Base-by-base conservation (phyloP, 1,140 invertebrate species). In the Portunus trituberculatus region DNA sequence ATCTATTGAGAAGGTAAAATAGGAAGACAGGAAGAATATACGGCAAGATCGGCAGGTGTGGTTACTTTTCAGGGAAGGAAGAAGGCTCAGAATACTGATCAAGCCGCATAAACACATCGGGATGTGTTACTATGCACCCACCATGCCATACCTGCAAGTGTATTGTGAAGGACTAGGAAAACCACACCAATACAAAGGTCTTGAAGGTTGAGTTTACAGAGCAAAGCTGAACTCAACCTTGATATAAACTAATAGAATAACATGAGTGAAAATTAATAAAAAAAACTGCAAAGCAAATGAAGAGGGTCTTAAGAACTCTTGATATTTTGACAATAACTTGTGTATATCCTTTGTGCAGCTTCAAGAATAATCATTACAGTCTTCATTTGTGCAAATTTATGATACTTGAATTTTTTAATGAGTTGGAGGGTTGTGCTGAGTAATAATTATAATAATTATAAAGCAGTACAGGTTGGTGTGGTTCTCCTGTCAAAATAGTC, bases 1-100 rank as follows among this genome's bases (percentile, higher is more conserved):
- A 59, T 93, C 16, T 90, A 48, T 48, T 87, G n/a, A 59, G n/a
- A 91, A 83, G 83, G 83, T n/a, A 94, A 82, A 82, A 94, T 29
- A 46, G 87, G 67, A 95, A 95, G 94, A 95, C 91, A 95, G 89
- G 48, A 84, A 94, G 93, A 94, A 91, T 90, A 94, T 94, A 94
- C 32, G 83, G 87, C 87, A 31, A 94, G 48, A 95, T 95, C 45
- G 90, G 88, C 89, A 94, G 93, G 67, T 88, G 20, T 91, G 67
- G 20, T 76, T n/a, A 76, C 67, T 76, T 76, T 76, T 76, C 67
- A 76, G 20, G 67, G 67, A 76, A 20, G 67, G 20, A 76, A n/a
- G 67, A 87, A 93, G 92, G 92, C 83, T 87, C 83, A 93, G 83
- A 93, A 93, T 93, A 93, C 92, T 87, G 92, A 93, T 87, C 83